phyloP scores from a whole-genome alignment of 2,797 vertebrate species.

The Sebastes trivittatus region DNA sequence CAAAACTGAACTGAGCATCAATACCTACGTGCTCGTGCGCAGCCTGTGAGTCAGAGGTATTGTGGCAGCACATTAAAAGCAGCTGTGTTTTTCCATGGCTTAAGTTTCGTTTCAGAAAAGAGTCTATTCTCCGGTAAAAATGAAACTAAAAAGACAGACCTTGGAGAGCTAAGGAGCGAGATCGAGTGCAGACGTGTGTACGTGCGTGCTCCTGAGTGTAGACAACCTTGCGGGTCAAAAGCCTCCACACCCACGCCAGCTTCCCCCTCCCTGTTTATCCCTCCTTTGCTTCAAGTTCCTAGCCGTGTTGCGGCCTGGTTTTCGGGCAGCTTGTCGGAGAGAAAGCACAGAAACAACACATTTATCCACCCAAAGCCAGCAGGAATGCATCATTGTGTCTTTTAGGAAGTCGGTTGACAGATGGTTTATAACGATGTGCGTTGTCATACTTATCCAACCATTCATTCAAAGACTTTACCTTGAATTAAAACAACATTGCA shows the following conservation, averaged over 20 bases:
- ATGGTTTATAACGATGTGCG: conserved; percentile 9
- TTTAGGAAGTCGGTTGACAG: not conserved
- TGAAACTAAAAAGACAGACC: conserved; percentile 20
- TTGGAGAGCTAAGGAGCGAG: not conserved
- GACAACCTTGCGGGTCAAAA: conserved; percentile 22
- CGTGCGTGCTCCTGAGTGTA: not conserved
- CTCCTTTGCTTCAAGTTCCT: not conserved
- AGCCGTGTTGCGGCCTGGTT: not conserved
- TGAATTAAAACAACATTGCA: not conserved
- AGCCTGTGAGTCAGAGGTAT: conserved; percentile 33
- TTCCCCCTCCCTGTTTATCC: not conserved
- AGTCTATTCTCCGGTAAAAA: conserved; percentile 13
- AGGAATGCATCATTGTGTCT: not conserved
- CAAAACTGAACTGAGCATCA: not conserved
- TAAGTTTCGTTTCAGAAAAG: conserved; percentile 24
- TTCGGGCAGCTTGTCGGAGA: not conserved
- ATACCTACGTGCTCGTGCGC: not conserved
- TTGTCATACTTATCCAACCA: not conserved
- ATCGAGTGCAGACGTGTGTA: conserved; percentile 12
- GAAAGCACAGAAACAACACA: conserved; percentile 26
- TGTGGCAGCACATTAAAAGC: conserved; percentile 41
- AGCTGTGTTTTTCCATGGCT: conserved; percentile 55
- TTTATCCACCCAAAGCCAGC: not conserved
- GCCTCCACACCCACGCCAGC: not conserved
- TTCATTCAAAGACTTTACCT: not conserved